Evolutionary conservation across 1,140 invertebrate genomes (phyloP), one percentile per base, ranked within the genome.

Genomic region (Frieseomelitta varia): DNA sequence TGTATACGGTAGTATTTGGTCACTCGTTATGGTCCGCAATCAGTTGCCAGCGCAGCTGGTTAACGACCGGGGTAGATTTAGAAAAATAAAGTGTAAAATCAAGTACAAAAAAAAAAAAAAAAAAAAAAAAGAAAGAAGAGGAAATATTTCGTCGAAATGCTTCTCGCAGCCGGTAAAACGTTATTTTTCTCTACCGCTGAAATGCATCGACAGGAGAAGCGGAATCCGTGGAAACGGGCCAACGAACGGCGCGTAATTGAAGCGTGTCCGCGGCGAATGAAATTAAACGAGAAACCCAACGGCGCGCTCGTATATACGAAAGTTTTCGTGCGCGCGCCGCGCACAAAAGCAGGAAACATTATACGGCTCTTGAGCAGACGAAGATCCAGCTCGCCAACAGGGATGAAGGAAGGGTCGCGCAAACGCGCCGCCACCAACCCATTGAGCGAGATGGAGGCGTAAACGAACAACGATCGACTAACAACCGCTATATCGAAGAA

Each of bases 341-440:
- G 68, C 47, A 75, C 61, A 56, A 82, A 82, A 82, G 81, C 63
- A 39, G 63, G 81, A 82, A 82, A 82, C 80, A 76, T 76, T 82
- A 82, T 68, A 67, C 73, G 74, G 30, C 81, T 63, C 39, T 61
- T 19, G 75, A 78, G 39, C 73, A 39, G 74, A 56, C 68, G 79
- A 81, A 68, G 83, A 79, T 79, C 69, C 78, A 65, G 69, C 67
- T 67, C 47, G 80, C 56, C 69, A 58, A 51, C 27, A 53, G 39
- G 81, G 61, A 51, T 56, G 51, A 55, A 79, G 77, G 51, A 55
- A 79, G 77, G 58, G 67, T 47, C 53, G 55, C 53, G 55, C 55
- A 21, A 69, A 39, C 39, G 51, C 55, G 69, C 39, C 39, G 55
- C 39, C 39, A 74, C 27, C 34, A 39, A 4, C 68, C 68, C 24